Conservation (phyloP, 2,888 invertebrate genomes). For the Tachina fera region DNA sequence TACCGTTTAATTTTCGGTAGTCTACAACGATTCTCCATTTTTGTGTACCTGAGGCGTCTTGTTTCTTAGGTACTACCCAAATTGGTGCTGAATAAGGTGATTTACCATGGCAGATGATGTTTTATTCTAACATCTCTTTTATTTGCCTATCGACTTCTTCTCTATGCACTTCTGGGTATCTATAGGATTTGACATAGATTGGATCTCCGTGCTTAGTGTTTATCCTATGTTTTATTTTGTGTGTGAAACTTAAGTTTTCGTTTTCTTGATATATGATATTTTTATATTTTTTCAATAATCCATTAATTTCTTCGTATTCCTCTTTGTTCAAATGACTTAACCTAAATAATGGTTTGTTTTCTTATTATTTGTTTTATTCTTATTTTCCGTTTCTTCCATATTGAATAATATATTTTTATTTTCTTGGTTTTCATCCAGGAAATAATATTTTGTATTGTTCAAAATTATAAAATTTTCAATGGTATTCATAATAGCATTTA, state of each 20-base stretch:
- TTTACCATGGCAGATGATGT: neutral
- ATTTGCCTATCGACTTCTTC: conserved; percentile 3
- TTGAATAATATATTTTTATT: neutral
- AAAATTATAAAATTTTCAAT: neutral
- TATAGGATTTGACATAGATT: conserved; percentile 5
- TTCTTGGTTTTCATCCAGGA: conserved; percentile 13
- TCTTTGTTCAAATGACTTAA: neutral
- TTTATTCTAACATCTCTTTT: neutral
- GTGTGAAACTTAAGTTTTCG: conserved; percentile 14
- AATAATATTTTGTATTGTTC: neutral
- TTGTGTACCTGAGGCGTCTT: neutral
- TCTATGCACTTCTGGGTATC: neutral
- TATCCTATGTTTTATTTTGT: conserved; percentile 9
- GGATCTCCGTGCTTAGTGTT: neutral
- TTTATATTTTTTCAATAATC: neutral
- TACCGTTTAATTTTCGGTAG: neutral
- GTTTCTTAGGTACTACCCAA: too few relatives aligned
- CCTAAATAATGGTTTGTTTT: neutral
- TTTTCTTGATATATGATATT: conserved; percentile 12
- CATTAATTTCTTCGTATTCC: neutral
- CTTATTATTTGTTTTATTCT: neutral
- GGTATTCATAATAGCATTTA: neutral
- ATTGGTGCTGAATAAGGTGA: neutral
- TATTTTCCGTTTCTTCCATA: neutral
- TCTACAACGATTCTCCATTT: neutral